phyloP scores from a whole-genome alignment of 1,140 invertebrate species.

The Lasioglossum baleicum region DNA sequence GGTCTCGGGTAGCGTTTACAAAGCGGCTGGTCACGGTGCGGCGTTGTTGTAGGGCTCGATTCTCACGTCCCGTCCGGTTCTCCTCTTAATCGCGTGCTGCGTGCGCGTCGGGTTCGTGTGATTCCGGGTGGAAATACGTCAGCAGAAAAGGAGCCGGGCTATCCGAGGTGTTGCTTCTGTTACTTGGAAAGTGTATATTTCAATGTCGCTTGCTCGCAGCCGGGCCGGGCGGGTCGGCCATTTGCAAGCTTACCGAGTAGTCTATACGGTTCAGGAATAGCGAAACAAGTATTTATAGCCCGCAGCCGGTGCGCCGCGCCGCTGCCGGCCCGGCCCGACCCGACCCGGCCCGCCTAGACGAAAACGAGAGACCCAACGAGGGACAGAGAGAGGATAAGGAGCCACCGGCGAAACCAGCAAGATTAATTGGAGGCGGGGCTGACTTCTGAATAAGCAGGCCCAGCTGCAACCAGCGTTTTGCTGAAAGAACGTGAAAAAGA shows the following conservation, averaged over 20 bases:
- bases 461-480: slow-evolving; percentile 17
- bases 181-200: slow-evolving; percentile 55
- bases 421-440: slow-evolving; percentile 34
- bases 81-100: too few species aligned
- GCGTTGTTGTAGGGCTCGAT: too few species aligned
- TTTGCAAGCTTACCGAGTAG: slow-evolving; percentile 52
- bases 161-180: slow-evolving; percentile 44
- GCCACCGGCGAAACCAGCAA: slow-evolving; percentile 13
- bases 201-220: slow-evolving; percentile 46
- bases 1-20: too few species aligned
- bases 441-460: slow-evolving; percentile 34
- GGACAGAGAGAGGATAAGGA: slow-evolving; percentile 18
- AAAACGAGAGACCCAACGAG: background rate
- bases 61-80: too few species aligned
- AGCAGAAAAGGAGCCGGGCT: slow-evolving; percentile 8
- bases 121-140: slow-evolving; percentile 18
- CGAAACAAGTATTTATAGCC: slow-evolving; percentile 54
- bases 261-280: slow-evolving; percentile 52
- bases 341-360: too few species aligned
- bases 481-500: slow-evolving; percentile 27
- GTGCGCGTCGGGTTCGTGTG: slow-evolving; percentile 1
- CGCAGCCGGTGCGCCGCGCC: slow-evolving; percentile 6
- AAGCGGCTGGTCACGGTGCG: too few species aligned
- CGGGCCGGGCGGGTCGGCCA: slow-evolving; percentile 47
- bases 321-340: too few species aligned